phyloP scores from a whole-genome alignment of 2,888 invertebrate genomes.

The Sylvicola fuscatus region DNA sequence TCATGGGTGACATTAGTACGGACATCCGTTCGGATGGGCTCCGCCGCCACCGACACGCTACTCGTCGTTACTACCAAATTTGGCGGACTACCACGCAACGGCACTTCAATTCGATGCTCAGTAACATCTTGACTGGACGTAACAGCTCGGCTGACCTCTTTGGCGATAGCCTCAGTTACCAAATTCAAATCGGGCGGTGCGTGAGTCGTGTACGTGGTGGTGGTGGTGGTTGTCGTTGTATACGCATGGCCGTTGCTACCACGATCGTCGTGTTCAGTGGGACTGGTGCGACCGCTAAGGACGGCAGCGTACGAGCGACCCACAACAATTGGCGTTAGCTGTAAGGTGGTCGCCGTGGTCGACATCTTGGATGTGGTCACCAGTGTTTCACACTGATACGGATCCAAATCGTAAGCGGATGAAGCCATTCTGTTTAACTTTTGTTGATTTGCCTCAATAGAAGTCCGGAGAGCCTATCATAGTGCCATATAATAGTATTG shows the following conservation, averaged over 20 bases:
- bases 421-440: slow-evolving; percentile 50
- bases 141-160: no score
- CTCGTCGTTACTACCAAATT: no score
- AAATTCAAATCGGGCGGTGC: no score
- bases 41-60: no score
- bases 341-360: slow-evolving; percentile 27
- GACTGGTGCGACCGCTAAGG: slow-evolving; percentile 36
- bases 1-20: no score
- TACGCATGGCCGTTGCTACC: neutral
- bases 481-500: slow-evolving; percentile 6
- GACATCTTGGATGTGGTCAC: slow-evolving; percentile 26
- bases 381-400: slow-evolving; percentile 29
- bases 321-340: slow-evolving; percentile 20
- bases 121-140: no score
- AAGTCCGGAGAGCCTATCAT: slow-evolving; percentile 40
- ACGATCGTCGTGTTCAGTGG: slow-evolving; percentile 11
- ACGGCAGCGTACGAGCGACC: slow-evolving; percentile 45
- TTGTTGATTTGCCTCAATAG: slow-evolving; percentile 42
- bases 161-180: no score
- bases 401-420: slow-evolving; percentile 55
- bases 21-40: no score
- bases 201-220: slow-evolving; percentile 2
- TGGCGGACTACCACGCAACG: no score
- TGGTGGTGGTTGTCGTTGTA: neutral
- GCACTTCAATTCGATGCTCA: no score